phyloP scores from a whole-genome alignment of 2,113 vertebrate genomes.

The Picathartes gymnocephalus region DNA sequence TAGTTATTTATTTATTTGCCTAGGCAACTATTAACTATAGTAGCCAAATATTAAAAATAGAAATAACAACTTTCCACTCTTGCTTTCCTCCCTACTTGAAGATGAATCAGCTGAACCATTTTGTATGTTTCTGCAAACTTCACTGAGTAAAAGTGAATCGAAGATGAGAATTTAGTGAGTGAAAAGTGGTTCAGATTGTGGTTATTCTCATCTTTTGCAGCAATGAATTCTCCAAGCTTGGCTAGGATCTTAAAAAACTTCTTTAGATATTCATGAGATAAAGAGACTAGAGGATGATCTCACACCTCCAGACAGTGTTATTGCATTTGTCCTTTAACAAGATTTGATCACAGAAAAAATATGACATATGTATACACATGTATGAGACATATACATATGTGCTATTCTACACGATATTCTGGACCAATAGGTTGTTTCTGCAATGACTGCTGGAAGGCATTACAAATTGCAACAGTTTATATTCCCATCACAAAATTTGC shows the following conservation, averaged over 20 bases:
- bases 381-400: background rate
- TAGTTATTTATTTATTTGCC: background rate
- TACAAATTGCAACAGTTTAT: background rate
- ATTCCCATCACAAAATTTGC: background rate
- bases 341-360: background rate
- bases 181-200: background rate
- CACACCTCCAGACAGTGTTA: background rate
- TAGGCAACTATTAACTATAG: background rate
- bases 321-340: background rate
- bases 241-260: background rate
- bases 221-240: background rate
- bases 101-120: background rate
- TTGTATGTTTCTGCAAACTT: background rate
- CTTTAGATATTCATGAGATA: background rate
- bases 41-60: background rate
- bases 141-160: background rate
- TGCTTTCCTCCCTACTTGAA: background rate
- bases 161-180: background rate
- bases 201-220: background rate
- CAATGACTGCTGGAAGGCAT: background rate
- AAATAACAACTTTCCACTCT: background rate
- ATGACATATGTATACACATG: background rate
- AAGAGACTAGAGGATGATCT: background rate
- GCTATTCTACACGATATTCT: background rate
- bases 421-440: background rate